These are phyloP conservation scores for Pseudoatta argentina DNA, from an alignment of 1,140 invertebrate species.

Conservation along the genomic window DNA sequence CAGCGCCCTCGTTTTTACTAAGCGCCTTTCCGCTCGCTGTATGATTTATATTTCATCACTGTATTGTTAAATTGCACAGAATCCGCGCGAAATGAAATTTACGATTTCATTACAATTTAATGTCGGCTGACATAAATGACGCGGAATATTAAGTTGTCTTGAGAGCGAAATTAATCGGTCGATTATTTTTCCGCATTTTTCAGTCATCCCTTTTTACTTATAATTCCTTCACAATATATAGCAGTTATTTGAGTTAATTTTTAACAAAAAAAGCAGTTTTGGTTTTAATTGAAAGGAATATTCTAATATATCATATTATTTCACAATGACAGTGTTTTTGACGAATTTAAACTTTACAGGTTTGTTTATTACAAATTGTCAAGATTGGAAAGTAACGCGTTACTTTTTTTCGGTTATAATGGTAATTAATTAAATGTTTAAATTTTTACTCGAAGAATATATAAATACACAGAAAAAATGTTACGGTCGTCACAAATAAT, in stretches of 20 bases:
- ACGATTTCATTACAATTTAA: constrained; percentile 39
- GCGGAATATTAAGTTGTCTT: background rate
- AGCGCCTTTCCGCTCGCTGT: background rate
- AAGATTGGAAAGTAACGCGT: too few species aligned
- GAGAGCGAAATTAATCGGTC: background rate
- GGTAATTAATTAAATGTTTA: too few species aligned
- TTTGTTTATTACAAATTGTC: background rate
- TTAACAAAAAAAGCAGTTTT: too few species aligned
- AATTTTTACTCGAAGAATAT: background rate
- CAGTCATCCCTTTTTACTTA: background rate
- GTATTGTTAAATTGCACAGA: constrained; percentile 23
- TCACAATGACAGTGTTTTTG: background rate
- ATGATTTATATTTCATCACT: constrained; percentile 12
- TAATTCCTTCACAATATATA: background rate
- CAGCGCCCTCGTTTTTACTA: background rate
- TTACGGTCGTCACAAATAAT: too few species aligned
- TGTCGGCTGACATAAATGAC: background rate
- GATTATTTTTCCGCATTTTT: constrained; percentile 9
- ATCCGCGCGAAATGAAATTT: constrained; percentile 18
- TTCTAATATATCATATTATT: too few species aligned
- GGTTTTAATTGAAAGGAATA: too few species aligned
- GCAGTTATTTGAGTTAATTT: background rate
- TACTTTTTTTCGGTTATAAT: too few species aligned
- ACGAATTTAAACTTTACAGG: background rate
- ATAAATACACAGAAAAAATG: background rate